Base-by-base conservation (phyloP, 2,113 vertebrate genomes). In the Capra hircus region DNA sequence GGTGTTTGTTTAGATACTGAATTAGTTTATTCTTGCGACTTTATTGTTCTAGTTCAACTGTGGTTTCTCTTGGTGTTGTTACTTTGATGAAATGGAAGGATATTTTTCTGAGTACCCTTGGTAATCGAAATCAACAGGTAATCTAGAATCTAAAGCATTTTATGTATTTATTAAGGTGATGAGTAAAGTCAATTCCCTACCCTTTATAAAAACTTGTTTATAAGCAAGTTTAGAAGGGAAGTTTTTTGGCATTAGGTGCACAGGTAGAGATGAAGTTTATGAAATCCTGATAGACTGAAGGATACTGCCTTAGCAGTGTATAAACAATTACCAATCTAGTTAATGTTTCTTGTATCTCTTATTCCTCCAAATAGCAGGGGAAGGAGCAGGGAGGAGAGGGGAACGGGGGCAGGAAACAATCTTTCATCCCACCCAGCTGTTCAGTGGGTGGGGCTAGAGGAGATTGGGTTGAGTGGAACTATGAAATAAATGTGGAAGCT, bases 381-480 rank as follows among this genome's bases (percentile, higher is more conserved):
- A 40, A 45, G 33, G 85, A 80, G 71, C 67, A 8, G 10, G 8
- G 55, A 45, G 43, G 74, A 45, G 74, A 13, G 40, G 4, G 28
- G 9, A 19, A 33, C 3, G 17, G 78, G 15, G 71, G 25, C 60
- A 90, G 92, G 97, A 96, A 97, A n/a, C 92, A 25, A 0, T 55
- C 92, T 78, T 92, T 86, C 92, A 59, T 96, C 87, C 91, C 78
- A 83, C 93, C 60, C 95, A 97, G 92, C 97, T 97, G 94, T 92
- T 93, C 45, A 30, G 74, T 62, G 96, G 96, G 55, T 84, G 95
- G 86, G 45, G 87, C 90, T 43, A 33, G 83, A 59, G 82, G 83
- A 80, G 52, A 43, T 48, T 28, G 33, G 9, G 7, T 80, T 82
- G 92, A 93, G 80, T 30, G 88, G 53, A 53, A 21, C 84, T 84